A percentile compares a stretch with the other conserved stretches of the same genome.
Evolutionary conservation across 2,888 invertebrate genomes (phyloP).

Genomic region (Cecidostiba fungosa): DNA sequence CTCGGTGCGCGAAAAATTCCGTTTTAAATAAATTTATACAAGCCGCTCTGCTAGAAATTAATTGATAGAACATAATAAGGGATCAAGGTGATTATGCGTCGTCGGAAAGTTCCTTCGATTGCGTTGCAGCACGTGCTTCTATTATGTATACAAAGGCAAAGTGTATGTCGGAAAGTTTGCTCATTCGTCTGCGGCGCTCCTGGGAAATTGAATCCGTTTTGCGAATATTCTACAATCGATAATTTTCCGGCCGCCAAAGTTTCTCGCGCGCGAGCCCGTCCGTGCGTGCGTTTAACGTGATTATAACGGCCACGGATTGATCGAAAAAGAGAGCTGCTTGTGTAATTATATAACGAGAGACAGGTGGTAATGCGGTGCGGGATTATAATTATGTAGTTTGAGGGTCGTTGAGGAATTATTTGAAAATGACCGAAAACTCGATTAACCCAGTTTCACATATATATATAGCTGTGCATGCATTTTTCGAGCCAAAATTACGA

Average conservation of each 20-base stretch:
- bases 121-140: background rate
- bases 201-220: slow-evolving; percentile 14
- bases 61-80: too few species aligned
- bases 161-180: background rate
- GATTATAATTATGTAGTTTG: background rate
- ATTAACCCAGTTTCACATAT: background rate
- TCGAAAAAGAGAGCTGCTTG: background rate
- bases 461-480: too few species aligned
- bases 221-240: slow-evolving; percentile 9
- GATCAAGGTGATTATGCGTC: too few species aligned
- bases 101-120: background rate
- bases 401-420: background rate
- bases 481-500: too few species aligned
- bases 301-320: background rate
- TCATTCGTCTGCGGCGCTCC: background rate
- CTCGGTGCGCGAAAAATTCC: background rate
- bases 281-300: slow-evolving; percentile 5
- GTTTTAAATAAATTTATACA: too few species aligned
- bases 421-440: background rate
- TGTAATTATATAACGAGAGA: background rate
- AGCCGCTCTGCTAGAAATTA: too few species aligned
- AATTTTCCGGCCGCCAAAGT: background rate
- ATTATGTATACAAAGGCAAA: background rate
- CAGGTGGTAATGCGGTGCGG: background rate
- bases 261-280: background rate